Conservation (phyloP, 2,888 invertebrate genomes). For the Seladonia tumulorum region DNA sequence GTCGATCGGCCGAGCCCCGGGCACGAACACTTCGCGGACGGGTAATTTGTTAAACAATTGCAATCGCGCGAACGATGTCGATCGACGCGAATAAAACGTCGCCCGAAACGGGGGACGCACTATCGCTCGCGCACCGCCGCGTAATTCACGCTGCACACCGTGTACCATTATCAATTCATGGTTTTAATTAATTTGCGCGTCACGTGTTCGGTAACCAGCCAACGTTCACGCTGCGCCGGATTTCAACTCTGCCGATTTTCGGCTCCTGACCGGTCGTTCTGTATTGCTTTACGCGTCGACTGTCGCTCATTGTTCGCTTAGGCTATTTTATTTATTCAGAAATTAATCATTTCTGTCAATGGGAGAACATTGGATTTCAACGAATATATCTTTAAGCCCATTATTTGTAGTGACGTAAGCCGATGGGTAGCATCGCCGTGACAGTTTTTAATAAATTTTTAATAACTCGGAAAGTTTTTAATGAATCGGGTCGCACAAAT, state of each 20-base stretch:
- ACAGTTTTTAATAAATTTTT: too few relatives aligned
- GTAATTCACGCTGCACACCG: neutral
- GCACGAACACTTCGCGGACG: neutral
- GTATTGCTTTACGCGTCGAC: neutral
- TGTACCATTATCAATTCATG: conserved; percentile 29
- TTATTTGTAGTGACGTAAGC: too few relatives aligned
- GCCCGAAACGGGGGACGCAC: neutral
- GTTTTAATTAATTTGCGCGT: conserved; percentile 55
- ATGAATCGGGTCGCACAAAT: neutral
- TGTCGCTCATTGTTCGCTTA: neutral
- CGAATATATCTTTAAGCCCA: too few relatives aligned
- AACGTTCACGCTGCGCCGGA: conserved; percentile 1
- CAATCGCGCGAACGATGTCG: neutral
- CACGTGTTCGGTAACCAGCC: conserved; percentile 30
- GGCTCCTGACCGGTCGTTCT: neutral
- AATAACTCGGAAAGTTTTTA: neutral
- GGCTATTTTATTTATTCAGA: neutral
- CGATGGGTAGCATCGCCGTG: too few relatives aligned
- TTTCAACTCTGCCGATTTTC: conserved; percentile 13
- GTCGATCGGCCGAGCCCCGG: neutral
- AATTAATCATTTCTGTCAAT: neutral
- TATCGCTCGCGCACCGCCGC: neutral
- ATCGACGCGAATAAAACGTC: conserved; percentile 7
- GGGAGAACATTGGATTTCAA: neutral
- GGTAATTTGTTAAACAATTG: neutral